A percentile compares a stretch with the other conserved stretches of the same genome.
These are phyloP conservation scores for Alloscopus bannaensis DNA, from an alignment of 2,888 invertebrate genomes.

Conservation along the genomic window DNA sequence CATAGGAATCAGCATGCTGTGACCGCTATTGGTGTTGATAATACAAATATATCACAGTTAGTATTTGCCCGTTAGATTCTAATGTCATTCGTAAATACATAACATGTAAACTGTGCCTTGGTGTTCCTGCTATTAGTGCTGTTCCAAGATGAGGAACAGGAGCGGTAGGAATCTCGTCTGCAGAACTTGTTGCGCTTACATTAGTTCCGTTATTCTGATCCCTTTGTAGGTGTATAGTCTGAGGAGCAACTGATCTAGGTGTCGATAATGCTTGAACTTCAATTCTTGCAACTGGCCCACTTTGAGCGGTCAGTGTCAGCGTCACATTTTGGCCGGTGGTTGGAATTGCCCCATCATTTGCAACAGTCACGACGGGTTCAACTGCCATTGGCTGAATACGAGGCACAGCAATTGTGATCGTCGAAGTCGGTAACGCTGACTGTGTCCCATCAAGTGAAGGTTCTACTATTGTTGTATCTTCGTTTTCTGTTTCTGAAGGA, in stretches of 20 bases:
- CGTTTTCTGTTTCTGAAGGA: no score
- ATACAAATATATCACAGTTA: neutral
- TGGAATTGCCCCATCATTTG: conserved; percentile 20
- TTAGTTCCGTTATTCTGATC: conserved; percentile 48
- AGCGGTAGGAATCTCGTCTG: conserved; percentile 57
- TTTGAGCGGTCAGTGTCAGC: conserved; percentile 39
- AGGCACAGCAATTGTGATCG: conserved; percentile 41
- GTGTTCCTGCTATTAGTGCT: conserved; percentile 67
- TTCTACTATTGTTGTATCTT: no score
- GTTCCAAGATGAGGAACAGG: conserved; percentile 52
- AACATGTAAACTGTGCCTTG: conserved; percentile 27
- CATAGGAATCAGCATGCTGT: conserved; percentile 71
- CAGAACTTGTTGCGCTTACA: conserved; percentile 67
- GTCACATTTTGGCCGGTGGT: conserved; percentile 21
- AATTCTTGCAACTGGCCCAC: neutral
- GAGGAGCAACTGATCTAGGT: conserved; percentile 28
- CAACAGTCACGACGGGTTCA: neutral
- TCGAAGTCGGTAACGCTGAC: neutral
- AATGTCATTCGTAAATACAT: no score
- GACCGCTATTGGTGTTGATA: conserved; percentile 63
- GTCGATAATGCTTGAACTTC: no score
- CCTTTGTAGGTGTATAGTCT: neutral
- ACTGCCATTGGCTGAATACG: conserved; percentile 23
- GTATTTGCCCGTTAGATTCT: no score
- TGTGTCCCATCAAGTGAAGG: no score